Evolutionary conservation across 2,888 invertebrate genomes (phyloP).

Genomic region (Miltochrista miniata): DNA sequence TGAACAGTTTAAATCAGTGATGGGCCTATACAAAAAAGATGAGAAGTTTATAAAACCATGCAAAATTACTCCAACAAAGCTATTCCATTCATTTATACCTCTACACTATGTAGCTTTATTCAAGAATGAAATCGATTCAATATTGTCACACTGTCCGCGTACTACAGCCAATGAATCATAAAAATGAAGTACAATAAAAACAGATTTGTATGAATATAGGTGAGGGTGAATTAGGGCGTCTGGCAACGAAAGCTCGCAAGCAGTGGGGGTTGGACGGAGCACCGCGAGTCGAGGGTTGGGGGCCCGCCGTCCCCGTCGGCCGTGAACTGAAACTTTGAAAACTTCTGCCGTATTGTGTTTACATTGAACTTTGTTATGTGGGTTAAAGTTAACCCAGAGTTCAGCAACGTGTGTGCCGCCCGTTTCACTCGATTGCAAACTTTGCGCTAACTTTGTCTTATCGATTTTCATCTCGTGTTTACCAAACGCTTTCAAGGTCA

Average conservation of each 20-base stretch:
- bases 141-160: constrained; percentile 27
- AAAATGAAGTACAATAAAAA: constrained; percentile 34
- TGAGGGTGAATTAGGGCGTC: constrained; percentile 23
- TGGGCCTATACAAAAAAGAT: too few relatives aligned
- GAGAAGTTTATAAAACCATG: too few relatives aligned
- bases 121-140: constrained; percentile 6
- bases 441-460: constrained; percentile 76
- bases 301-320: constrained; percentile 55
- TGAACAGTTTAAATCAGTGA: too few relatives aligned
- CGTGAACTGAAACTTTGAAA: constrained; percentile 81
- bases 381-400: constrained; percentile 83
- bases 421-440: constrained; percentile 76
- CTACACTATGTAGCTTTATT: too few relatives aligned
- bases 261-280: constrained; percentile 1
- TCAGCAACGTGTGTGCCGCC: constrained; percentile 77
- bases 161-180: constrained; percentile 34
- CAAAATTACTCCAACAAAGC: background rate
- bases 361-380: constrained; percentile 84
- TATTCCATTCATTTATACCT: constrained; percentile 3
- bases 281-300: constrained; percentile 27
- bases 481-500: constrained; percentile 78
- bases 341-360: constrained; percentile 83
- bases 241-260: constrained; percentile 18
- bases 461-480: constrained; percentile 81
- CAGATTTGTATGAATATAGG: constrained; percentile 34